Evolutionary conservation across 2,888 invertebrate genomes (phyloP).

Genomic region (Caenorhabditis sp.): DNA sequence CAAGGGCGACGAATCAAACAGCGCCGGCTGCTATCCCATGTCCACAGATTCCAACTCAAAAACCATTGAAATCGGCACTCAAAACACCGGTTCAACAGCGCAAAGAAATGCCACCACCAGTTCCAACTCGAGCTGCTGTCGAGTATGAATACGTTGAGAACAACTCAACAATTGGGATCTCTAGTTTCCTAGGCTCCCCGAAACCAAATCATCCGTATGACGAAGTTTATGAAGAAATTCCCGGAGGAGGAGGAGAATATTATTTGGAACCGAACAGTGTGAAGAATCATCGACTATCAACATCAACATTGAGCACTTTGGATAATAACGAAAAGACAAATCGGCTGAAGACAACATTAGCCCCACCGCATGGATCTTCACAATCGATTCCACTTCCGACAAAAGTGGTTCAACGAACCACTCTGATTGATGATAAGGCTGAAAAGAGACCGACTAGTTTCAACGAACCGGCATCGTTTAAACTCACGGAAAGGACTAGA

Average conservation of each 20-base stretch:
- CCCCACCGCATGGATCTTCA: conserved; percentile 28
- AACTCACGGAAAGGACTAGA: conserved; percentile 19
- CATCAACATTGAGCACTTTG: conserved; percentile 32
- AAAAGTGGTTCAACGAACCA: conserved; percentile 10
- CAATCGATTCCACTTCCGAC: conserved; percentile 22
- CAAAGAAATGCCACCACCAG: conserved; percentile 21
- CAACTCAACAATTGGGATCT: conserved; percentile 43
- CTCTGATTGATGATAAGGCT: conserved; percentile 29
- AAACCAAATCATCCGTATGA: conserved; percentile 45
- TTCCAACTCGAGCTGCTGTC: conserved; percentile 39
- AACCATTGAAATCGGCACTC: conserved; percentile 50
- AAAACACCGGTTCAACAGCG: conserved; percentile 36
- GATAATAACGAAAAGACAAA: conserved; percentile 18
- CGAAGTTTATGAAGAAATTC: conserved; percentile 51
- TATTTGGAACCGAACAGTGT: conserved; percentile 52
- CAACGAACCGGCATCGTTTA: conserved; percentile 17
- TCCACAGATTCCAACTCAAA: conserved; percentile 11
- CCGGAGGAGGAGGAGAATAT: conserved; percentile 45
- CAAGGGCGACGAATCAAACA: conserved; percentile 26
- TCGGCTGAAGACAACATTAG: conserved; percentile 20
- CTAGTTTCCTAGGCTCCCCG: conserved; percentile 42
- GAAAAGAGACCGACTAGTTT: background rate
- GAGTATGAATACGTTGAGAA: conserved; percentile 31
- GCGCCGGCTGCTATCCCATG: conserved; percentile 30
- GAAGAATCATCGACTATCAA: conserved; percentile 27